Base-by-base conservation (phyloP, 1,140 invertebrate species). In the Leptopilina boulardi region DNA sequence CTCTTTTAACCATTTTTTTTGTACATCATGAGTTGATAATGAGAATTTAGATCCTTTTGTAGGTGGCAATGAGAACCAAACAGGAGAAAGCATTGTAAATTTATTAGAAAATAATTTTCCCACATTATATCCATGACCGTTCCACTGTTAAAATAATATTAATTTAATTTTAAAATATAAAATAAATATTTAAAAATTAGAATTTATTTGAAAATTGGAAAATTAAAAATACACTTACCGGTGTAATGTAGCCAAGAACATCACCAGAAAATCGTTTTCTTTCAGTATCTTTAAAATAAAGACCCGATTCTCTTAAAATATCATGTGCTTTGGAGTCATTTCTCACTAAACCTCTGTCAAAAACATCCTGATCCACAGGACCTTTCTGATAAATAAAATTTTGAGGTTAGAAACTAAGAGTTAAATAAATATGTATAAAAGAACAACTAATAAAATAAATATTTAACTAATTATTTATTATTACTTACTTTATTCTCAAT, bases 91-190 rank as follows among this genome's bases (percentile, higher is more conserved):
- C 81, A 96, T 95, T 71, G 95, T 95, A 84, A 99, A 97, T 89
- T 99, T 99, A 41, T 94, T 93, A 47, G 94, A 94, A 92, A 98
- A 98, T 70, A 93, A 94, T 91, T 98, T 98, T 0, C 97, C 96
- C 47, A 98, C 93, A 91, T 98, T 96, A 91, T 99, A 98, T 0
- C 98, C 98, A 92, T 97, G 96, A 77, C 92, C 94, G 89, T 99
- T 99, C 98, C 98, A 99, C 97, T 99, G 85, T 19, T 13, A 23
- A 47, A n/a, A 47, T 47, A 1, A n/a, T n/a, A n/a, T n/a, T n/a
- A n/a, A n/a, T n/a, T n/a, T n/a, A n/a, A n/a, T n/a, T n/a, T n/a
- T n/a, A n/a, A 47, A 13, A 47, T 47, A 47, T 47, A 47, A 47
- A 6, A 13, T 13, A n/a, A 47, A 13, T 13, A 2, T 11, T 13